phyloP scores from a whole-genome alignment of 2,888 invertebrate genomes.

The Aphidoletes aphidimyza region DNA sequence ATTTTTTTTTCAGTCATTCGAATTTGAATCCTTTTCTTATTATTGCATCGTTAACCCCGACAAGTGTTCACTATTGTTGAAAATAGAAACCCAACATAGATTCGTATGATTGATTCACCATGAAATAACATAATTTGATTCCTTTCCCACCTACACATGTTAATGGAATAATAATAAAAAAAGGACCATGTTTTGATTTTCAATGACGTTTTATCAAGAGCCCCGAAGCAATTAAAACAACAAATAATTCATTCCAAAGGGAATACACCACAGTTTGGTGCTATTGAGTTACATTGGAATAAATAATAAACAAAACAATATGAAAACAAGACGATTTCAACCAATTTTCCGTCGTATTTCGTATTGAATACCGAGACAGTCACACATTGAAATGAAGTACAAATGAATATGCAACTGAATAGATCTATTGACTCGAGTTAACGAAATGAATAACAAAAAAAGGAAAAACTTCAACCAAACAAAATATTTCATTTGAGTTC shows the following conservation, averaged over 20 bases:
- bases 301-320: conserved; percentile 15
- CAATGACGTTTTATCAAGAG: background rate
- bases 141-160: background rate
- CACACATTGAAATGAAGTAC: background rate
- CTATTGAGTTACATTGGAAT: no score
- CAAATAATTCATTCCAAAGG: background rate
- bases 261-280: no score
- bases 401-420: conserved; percentile 2
- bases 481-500: background rate
- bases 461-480: background rate
- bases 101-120: conserved; percentile 36
- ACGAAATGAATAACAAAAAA: background rate
- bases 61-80: background rate
- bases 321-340: background rate
- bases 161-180: background rate
- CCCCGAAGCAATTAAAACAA: conserved; percentile 10
- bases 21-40: background rate
- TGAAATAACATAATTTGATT: conserved; percentile 43
- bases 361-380: background rate
- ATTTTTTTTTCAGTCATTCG: conserved; percentile 19
- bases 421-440: no score
- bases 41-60: background rate
- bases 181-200: conserved; percentile 16
- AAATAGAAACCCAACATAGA: background rate
- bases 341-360: background rate